Base-by-base conservation (phyloP, 1,140 invertebrate genomes). In the Microplitis demolitor region DNA sequence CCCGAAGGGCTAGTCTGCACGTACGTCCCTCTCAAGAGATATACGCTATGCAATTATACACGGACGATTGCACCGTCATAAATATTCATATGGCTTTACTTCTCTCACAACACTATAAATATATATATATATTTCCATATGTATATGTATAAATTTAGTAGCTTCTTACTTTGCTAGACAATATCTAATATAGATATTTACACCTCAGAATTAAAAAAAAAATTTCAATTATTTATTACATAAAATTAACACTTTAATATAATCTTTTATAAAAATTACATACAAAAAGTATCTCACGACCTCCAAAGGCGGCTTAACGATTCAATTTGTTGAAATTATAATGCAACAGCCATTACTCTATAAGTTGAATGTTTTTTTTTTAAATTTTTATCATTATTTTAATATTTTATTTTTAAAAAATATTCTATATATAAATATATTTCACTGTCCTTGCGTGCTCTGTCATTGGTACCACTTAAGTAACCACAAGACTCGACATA, bases 381-480 rank as follows among this genome's bases (percentile, higher is more conserved):
- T 45, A 45, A 8, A 9, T 8, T 45, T 2, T 45, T 45, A 45
- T 9, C 11, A 45, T 8, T 5, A 39, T 3, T 8, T 39, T 39
- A 39, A 2, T 39, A 39, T 39, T 39, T 8, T 4, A 9, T 45
- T 45, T 45, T 45, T 45, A 9, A 9, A 45, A 45, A 6, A 45
- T 45, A 11, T 45, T 45, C 39, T 45, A 45, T 45, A 45, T 45
- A 45, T 45, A 45, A 45, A 45, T 11, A 9, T 45, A 45, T 9
- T 5, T 45, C 4, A 24, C 73, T 73, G 73, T 75, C 77, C 78
- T 72, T 45, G 62, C n/a, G 33, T 72, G 45, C 54, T 24, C 37
- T 66, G 78, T 76, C 73, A 80, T 79, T 77, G 77, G 72, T 31
- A 72, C 68, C 78, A 80, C 79, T 80, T 79, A 79, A 80, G 74